phyloP scores from a whole-genome alignment of 1,140 invertebrate species.

The Adoxophyes honmai region DNA sequence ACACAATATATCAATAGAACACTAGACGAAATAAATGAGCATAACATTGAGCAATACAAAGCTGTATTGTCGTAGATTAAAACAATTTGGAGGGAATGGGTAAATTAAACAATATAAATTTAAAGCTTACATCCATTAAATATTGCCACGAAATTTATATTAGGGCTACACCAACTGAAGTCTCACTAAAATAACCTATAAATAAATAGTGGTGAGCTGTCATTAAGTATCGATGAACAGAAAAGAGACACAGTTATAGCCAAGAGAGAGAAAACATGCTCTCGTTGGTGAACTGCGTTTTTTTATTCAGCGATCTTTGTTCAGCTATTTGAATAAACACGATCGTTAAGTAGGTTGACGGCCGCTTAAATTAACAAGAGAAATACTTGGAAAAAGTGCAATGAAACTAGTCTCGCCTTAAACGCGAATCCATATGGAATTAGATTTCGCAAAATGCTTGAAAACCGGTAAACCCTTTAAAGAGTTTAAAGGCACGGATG shows the following conservation, averaged over 20 bases:
- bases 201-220: not conserved
- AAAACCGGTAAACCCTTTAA: too few relatives aligned
- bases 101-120: constrained; percentile 45
- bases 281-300: too few relatives aligned
- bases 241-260: not conserved
- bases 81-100: constrained; percentile 48
- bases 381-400: too few relatives aligned
- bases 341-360: too few relatives aligned
- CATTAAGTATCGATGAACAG: not conserved
- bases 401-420: too few relatives aligned
- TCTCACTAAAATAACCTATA: not conserved
- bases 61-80: constrained; percentile 59
- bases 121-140: constrained; percentile 58
- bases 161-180: not conserved
- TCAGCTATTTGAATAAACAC: too few relatives aligned
- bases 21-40: constrained; percentile 51
- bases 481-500: too few relatives aligned
- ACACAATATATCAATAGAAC: constrained; percentile 43
- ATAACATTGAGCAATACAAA: constrained; percentile 65
- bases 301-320: too few relatives aligned
- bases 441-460: too few relatives aligned
- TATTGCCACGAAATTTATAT: constrained; percentile 35
- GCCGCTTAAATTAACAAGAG: too few relatives aligned
- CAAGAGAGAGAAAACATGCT: too few relatives aligned
- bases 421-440: too few relatives aligned